Conservation (phyloP, 2,797 vertebrate genomes). For the Spinus olivaceus region DNA sequence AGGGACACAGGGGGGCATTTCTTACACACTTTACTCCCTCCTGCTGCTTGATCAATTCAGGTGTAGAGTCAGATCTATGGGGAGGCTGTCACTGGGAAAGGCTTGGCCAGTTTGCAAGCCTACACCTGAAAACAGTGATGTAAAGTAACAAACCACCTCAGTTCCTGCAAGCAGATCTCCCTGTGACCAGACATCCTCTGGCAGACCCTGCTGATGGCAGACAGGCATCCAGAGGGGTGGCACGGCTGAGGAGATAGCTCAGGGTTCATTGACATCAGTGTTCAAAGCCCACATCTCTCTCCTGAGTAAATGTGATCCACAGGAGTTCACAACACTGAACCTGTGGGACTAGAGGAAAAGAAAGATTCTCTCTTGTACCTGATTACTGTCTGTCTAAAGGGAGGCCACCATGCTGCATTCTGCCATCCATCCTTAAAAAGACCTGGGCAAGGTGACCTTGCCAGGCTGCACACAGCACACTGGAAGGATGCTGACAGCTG, state of each 20-base stretch:
- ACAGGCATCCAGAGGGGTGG: neutral
- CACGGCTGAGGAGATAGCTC: neutral
- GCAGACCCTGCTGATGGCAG: neutral
- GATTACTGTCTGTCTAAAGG: neutral
- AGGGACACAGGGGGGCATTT: neutral
- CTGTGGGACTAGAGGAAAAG: neutral
- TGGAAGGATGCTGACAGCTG: neutral
- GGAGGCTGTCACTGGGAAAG: neutral
- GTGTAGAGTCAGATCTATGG: rapidly evolving
- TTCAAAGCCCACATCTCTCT: neutral
- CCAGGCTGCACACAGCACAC: neutral
- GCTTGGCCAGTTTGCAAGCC: neutral
- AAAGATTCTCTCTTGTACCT: neutral
- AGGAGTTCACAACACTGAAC: neutral
- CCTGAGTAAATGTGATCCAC: neutral
- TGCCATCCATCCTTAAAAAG: neutral
- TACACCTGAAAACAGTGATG: neutral
- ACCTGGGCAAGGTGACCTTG: neutral
- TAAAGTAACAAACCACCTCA: neutral
- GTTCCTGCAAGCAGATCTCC: neutral
- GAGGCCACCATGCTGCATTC: neutral
- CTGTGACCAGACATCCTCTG: neutral
- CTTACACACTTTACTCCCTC: neutral
- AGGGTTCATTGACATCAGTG: neutral
- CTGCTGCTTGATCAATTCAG: neutral